A percentile compares a stretch with the other conserved stretches of the same genome.
These are phyloP conservation scores for Cactoblastis cactorum DNA, from an alignment of 2,888 invertebrate genomes.

Conservation along the genomic window DNA sequence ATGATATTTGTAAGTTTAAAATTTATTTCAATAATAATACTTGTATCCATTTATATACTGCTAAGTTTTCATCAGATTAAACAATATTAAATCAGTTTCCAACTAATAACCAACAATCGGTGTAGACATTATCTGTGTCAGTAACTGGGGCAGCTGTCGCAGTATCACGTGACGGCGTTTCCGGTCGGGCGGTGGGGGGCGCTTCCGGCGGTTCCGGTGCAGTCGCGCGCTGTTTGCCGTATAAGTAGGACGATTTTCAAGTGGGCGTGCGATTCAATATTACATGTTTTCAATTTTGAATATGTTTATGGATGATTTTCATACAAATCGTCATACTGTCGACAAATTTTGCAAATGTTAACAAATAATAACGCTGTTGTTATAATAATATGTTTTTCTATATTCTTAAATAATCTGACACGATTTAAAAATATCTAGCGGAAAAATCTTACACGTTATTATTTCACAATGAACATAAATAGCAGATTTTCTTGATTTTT, in stretches of 20 bases:
- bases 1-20: too few species aligned
- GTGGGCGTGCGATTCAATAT: neutral
- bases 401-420: too few species aligned
- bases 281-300: neutral
- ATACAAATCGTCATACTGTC: too few species aligned
- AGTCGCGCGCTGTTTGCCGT: constrained; percentile 1
- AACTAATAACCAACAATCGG: neutral
- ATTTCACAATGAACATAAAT: too few species aligned
- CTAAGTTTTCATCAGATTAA: neutral
- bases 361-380: too few species aligned
- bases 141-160: constrained; percentile 2
- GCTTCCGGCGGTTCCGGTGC: neutral
- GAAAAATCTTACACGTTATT: too few species aligned
- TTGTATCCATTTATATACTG: too few species aligned
- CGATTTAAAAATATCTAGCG: too few species aligned
- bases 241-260: constrained; percentile 2
- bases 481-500: too few species aligned
- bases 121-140: neutral
- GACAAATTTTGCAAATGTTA: too few species aligned
- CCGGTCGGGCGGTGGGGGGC: neutral
- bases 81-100: neutral
- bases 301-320: neutral
- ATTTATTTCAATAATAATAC: too few species aligned
- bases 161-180: constrained; percentile 3
- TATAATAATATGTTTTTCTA: too few species aligned